Percentiles rank a stretch among this genome's conserved stretches.
These are phyloP conservation scores for Paedocypris sp. DNA, from an alignment of 2,113 vertebrate species.

Conservation along the genomic window DNA sequence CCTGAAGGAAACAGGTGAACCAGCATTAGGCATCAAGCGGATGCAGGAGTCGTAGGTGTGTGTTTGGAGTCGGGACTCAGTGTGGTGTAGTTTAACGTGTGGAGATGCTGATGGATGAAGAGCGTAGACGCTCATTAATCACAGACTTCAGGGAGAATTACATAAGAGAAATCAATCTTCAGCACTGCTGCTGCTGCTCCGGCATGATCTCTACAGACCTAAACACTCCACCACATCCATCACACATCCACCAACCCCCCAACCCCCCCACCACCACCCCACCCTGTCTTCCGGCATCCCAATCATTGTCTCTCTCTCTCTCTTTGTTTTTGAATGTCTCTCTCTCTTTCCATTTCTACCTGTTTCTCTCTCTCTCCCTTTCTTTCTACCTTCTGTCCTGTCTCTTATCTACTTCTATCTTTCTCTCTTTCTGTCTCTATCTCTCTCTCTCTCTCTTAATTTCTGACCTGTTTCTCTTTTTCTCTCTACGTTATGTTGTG, in stretches of 20 bases:
- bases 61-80: background rate
- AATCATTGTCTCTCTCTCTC: too few species aligned
- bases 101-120: slow-evolving; percentile 22
- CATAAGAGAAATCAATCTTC: slow-evolving; percentile 58
- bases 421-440: too few species aligned
- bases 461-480: too few species aligned
- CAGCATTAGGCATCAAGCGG: slow-evolving; percentile 11
- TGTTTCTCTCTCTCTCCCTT: too few species aligned
- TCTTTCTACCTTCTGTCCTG: too few species aligned
- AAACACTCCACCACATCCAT: slow-evolving; percentile 36
- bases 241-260: slow-evolving; percentile 27
- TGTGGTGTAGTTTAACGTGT: slow-evolving; percentile 1
- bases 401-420: too few species aligned
- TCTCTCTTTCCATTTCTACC: too few species aligned
- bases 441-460: too few species aligned
- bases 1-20: slow-evolving; percentile 13
- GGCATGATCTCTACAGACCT: slow-evolving; percentile 21
- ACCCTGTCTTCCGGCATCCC: too few species aligned
- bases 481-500: too few species aligned
- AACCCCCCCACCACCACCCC: background rate
- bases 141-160: slow-evolving; percentile 39
- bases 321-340: too few species aligned
- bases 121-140: slow-evolving; percentile 48
- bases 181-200: slow-evolving; percentile 11
- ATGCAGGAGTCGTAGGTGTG: slow-evolving; percentile 25